Conservation (phyloP, 1,140 invertebrate genomes). For the Conus betulinus region DNA sequence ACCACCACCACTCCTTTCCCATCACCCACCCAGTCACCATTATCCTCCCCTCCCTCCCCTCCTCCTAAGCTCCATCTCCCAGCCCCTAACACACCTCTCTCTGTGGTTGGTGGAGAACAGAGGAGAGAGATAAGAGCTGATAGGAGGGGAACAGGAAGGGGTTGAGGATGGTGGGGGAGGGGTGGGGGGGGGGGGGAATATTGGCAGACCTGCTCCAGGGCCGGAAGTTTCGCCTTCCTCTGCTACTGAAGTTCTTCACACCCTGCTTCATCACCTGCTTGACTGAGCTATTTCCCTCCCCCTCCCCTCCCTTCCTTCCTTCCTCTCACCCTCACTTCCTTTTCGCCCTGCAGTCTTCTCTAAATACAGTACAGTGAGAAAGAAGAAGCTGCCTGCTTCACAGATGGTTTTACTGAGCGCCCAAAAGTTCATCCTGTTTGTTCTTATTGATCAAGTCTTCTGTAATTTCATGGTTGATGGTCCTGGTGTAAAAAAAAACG, state of each 20-base stretch:
- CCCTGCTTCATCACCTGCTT: background rate
- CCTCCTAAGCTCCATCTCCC: background rate
- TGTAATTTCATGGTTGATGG: too few relatives aligned
- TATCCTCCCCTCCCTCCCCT: too few relatives aligned
- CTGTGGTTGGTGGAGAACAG: background rate
- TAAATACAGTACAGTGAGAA: too few relatives aligned
- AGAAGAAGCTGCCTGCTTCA: too few relatives aligned
- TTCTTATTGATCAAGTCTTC: too few relatives aligned
- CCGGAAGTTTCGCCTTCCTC: background rate
- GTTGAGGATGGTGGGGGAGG: background rate
- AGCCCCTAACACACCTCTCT: background rate
- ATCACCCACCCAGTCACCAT: too few relatives aligned
- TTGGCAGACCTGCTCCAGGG: background rate
- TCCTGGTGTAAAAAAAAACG: too few relatives aligned
- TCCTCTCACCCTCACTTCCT: background rate
- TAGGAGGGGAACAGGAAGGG: background rate
- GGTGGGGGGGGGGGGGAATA: background rate
- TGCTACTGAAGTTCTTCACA: background rate
- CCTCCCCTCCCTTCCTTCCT: background rate
- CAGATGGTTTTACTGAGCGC: too few relatives aligned
- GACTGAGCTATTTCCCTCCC: background rate
- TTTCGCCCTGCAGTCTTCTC: too few relatives aligned
- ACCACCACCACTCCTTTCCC: too few relatives aligned
- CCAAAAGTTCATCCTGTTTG: too few relatives aligned
- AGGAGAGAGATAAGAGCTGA: background rate